Evolutionary conservation across 2,113 vertebrate species (phyloP), one percentile per base, ranked within the genome.

Genomic region (Nothobranchius kuhntae): DNA sequence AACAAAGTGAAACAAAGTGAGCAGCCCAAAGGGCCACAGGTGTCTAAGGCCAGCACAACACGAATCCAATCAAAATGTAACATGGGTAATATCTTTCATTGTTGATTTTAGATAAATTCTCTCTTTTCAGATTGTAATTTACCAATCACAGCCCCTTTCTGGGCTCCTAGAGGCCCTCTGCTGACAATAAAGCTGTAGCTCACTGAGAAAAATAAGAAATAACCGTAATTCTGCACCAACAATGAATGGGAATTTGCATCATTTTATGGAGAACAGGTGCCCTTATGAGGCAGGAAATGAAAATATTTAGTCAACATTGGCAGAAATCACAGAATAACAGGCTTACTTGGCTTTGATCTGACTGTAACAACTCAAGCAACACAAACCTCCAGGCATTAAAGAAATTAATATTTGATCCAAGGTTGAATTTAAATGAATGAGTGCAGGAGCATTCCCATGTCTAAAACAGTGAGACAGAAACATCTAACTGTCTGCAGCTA

Each of bases 1-100:
- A 78, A 74, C 78, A 84, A 77, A 82, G 80, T 82, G 73, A 83
- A 87, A 85, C 84, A 80, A 78, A 88, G 78, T 83, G 77, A 78
- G 48, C 73, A 47, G 55, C 71, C 61, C 59, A 68, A 38, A 35
- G 71, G 77, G 85, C 69, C 73, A 72, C 87, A 89, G 87, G 83
- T 91, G 89, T 77, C 66, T 24, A 0, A 73, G 72, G 45, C 74
- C 63, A 26, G 40, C 61, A 54, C 80, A 79, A 68, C 65, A 78
- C 51, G 53, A 88, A 80, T 53, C 67, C 86, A 80, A 89, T 89
- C 87, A 87, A 45, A 82, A 68, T 66, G n/a, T 74, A 78, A 81
- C 84, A 71, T 47, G 75, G 47, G 71, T 79, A 76, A 78, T 80
- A 75, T 75, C 66, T 65, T 70, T 60, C 70, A 71, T 71, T 45